phyloP scores from a whole-genome alignment of 64 coral and sea anemone genomes.

The Montipora cactus region DNA sequence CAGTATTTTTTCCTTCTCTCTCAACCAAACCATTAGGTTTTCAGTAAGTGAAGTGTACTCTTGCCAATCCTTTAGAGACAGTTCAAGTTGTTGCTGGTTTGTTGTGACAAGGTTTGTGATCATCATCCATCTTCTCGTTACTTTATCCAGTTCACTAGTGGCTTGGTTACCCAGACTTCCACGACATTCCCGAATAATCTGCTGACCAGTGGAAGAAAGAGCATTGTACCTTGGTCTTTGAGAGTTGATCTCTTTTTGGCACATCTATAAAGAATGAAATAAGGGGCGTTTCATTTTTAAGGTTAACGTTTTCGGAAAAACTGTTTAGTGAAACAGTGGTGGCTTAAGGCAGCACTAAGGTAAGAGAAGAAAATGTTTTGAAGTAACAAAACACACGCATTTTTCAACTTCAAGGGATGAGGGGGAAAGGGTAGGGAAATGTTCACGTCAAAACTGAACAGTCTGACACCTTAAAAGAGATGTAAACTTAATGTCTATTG shows the following conservation, averaged over 20 bases:
- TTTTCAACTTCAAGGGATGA: too few relatives aligned
- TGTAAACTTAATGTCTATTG: too few relatives aligned
- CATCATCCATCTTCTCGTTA: constrained; percentile 72
- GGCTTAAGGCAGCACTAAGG: not conserved
- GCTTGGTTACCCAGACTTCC: constrained; percentile 48
- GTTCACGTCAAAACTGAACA: too few relatives aligned
- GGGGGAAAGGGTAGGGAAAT: too few relatives aligned
- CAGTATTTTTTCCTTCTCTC: constrained; percentile 86
- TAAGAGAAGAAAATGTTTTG: not conserved
- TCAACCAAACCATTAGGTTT: constrained; percentile 96
- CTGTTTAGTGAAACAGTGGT: too few relatives aligned
- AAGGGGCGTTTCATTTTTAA: too few relatives aligned
- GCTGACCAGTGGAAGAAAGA: constrained; percentile 66
- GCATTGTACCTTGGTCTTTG: constrained; percentile 73
- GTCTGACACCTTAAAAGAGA: too few relatives aligned
- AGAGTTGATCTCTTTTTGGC: constrained; percentile 76
- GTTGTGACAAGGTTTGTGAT: constrained; percentile 72
- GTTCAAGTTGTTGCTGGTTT: constrained; percentile 90
- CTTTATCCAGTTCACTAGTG: constrained; percentile 57
- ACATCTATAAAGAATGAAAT: constrained; percentile 60
- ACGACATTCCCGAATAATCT: constrained; percentile 38
- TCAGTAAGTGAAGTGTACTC: constrained; percentile 94
- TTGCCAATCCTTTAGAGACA: constrained; percentile 93
- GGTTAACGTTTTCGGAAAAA: not conserved
- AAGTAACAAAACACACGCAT: too few relatives aligned